These are phyloP conservation scores for Martes martes DNA, from an alignment of 2,113 vertebrate species.

Conservation along the genomic window DNA sequence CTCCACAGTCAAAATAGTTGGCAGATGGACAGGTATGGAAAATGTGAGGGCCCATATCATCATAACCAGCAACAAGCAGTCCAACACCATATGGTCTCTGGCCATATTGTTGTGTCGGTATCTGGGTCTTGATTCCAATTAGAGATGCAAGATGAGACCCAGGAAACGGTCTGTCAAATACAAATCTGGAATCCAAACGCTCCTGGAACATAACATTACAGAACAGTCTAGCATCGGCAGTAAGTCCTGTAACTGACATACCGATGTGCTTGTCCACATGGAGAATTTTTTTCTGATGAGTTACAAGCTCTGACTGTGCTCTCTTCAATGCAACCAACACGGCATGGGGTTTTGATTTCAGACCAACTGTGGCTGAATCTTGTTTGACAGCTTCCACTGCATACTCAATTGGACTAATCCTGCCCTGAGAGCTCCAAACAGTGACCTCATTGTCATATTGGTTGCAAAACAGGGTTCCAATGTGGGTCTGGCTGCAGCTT, in stretches of 20 bases:
- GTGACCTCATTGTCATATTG: background rate
- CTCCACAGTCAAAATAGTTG: too few relatives aligned
- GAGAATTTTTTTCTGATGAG: slow-evolving; percentile 99
- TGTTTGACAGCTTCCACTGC: slow-evolving; percentile 99
- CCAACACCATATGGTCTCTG: too few relatives aligned
- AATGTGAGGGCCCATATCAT: too few relatives aligned
- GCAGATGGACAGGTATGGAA: too few relatives aligned
- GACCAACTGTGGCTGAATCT: slow-evolving; percentile 96
- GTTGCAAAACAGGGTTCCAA: background rate
- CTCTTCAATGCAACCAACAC: slow-evolving; percentile 97
- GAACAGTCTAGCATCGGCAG: slow-evolving; percentile 74
- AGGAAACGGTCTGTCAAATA: too few relatives aligned
- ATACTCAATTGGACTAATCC: slow-evolving; percentile 98
- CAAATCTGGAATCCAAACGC: too few relatives aligned
- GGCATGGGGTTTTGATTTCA: slow-evolving; percentile 93
- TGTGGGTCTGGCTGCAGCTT: background rate
- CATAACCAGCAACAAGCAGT: too few relatives aligned
- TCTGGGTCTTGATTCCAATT: too few relatives aligned
- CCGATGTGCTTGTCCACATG: slow-evolving; percentile 54
- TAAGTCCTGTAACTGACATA: slow-evolving; percentile 84
- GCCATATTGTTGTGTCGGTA: too few relatives aligned
- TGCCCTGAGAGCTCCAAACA: slow-evolving; percentile 79
- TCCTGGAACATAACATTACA: too few relatives aligned
- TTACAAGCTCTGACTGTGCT: slow-evolving; percentile 97
- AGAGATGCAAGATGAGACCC: too few relatives aligned